These are phyloP conservation scores for Cisticola juncidis DNA, from an alignment of 2,113 vertebrate species.

Conservation along the genomic window DNA sequence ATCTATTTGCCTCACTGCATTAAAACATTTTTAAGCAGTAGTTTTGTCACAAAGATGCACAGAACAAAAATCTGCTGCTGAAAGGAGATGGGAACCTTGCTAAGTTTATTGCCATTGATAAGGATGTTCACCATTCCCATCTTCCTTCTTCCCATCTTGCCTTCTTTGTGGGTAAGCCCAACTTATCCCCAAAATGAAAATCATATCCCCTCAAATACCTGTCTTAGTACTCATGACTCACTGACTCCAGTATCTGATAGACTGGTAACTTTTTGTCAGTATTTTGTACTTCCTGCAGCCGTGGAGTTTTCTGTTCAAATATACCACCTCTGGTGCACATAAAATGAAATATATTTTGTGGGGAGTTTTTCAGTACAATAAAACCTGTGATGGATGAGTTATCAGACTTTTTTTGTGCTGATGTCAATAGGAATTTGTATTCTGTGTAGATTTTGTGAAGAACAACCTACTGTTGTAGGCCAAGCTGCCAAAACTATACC, in stretches of 20 bases:
- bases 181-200: neutral
- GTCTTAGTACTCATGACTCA: neutral
- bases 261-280: neutral
- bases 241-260: neutral
- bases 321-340: neutral
- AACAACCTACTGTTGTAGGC: neutral
- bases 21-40: neutral
- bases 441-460: conserved; percentile 25
- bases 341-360: neutral
- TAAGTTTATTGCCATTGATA: neutral
- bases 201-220: neutral
- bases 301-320: neutral
- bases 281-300: neutral
- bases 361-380: neutral
- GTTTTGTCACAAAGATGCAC: neutral
- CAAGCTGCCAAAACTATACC: neutral
- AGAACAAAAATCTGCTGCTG: neutral
- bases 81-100: neutral
- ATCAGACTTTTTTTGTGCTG: neutral
- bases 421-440: neutral
- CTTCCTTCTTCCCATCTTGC: neutral
- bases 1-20: neutral
- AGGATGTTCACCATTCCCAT: neutral
- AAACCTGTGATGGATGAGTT: neutral
- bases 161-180: neutral